Base-by-base conservation (phyloP, 92 coral and sea anemone species). In the Porites evermanni region DNA sequence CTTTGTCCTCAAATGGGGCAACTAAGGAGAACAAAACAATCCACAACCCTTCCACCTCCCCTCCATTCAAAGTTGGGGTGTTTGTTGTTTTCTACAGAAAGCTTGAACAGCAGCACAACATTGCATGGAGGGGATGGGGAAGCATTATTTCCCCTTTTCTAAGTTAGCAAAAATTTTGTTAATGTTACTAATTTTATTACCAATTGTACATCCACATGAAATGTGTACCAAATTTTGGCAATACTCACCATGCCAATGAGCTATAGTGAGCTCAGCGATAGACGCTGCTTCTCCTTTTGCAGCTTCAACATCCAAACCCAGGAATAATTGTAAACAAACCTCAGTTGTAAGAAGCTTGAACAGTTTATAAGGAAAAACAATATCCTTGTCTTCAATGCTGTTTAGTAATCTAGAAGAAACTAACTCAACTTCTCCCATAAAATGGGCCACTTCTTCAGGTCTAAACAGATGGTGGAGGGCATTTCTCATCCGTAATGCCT, bases 241-340 rank as follows among this genome's bases (percentile, higher is more conserved):
- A 63, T 8, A 64, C 90, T 81, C 65, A 97, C 99, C 99, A 88
- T 93, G 98, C 99, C 99, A 97, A 75, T 97, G 99, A 54, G 95
- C 86, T 74, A 95, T 82, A n/a, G 99, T 97, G 64, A 97, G 85
- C 11, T 92, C 96, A 90, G 86, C 74, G 18, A 97, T 89, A 73
- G 91, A 91, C 13, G 63, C 76, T 17, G 98, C 95, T 76, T 97
- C 95, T 29, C 63, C 84, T 70, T 83, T 78, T 16, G 98, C 96
- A 67, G 51, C 79, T 58, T 97, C 94, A 88, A 84, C 84, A 73
- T 97, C 99, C 91, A 97, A 82, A 51, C 97, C 99, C 92, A 97
- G 74, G 82, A 97, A 97, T 16, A 97, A 87, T n/a, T 93, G 88
- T 60, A 97, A 90, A 53, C 93, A 97, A 64, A 97, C 87, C 75